Conservation (phyloP, 2,888 invertebrate species). For the Lasioglossum lativentre region DNA sequence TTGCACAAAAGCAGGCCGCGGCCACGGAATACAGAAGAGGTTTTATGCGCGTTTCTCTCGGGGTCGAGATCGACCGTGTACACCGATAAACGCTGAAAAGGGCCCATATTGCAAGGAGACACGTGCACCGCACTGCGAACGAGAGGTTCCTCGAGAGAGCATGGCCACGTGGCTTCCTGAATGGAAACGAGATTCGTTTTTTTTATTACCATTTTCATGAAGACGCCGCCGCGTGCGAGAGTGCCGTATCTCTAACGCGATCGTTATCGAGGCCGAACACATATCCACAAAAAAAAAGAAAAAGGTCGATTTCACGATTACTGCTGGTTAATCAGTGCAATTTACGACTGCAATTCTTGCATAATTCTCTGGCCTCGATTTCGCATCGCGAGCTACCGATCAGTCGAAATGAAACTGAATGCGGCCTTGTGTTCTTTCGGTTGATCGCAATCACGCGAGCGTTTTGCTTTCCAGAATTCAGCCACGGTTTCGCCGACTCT, state of each 20-base stretch:
- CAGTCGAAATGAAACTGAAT: conserved; percentile 31
- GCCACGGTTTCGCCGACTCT: neutral
- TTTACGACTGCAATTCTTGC: conserved; percentile 33
- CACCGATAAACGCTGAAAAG: conserved; percentile 32
- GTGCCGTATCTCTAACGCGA: too few species aligned
- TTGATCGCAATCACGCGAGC: neutral
- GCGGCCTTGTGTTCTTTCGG: neutral
- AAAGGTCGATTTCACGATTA: neutral
- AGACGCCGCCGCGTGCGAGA: neutral
- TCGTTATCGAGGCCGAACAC: neutral
- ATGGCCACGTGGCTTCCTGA: conserved; percentile 24
- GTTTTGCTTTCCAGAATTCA: neutral
- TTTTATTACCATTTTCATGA: neutral
- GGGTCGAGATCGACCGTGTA: conserved; percentile 1
- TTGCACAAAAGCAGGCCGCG: conserved; percentile 8
- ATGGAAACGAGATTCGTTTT: conserved; percentile 12
- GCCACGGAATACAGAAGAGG: conserved; percentile 16
- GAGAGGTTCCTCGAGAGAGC: neutral
- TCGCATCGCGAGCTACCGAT: conserved; percentile 13
- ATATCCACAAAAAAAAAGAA: neutral
- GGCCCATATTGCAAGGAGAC: conserved; percentile 36
- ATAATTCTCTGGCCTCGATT: conserved; percentile 51
- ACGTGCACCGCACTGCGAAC: conserved; percentile 26
- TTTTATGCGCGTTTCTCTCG: conserved; percentile 26
- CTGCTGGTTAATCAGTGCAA: neutral